phyloP scores from a whole-genome alignment of 1,140 invertebrate species.

The Aplysia californica region DNA sequence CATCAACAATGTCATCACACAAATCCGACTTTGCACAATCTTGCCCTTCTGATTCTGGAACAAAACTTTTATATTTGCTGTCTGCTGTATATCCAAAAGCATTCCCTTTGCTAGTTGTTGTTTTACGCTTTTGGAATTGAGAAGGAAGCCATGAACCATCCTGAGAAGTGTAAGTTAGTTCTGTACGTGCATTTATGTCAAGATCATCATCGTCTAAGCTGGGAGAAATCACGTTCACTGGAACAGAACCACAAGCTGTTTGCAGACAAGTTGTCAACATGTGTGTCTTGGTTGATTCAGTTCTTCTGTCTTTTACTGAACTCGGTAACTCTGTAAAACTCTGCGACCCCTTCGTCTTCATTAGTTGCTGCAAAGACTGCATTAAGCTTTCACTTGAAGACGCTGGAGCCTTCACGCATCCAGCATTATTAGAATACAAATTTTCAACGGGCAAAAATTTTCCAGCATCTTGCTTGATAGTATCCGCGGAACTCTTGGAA shows the following conservation, averaged over 20 bases:
- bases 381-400: too few species aligned
- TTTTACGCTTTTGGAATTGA: background rate
- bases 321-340: background rate
- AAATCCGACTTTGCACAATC: background rate
- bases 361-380: background rate
- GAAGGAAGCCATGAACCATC: background rate
- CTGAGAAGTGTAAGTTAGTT: background rate
- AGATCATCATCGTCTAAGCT: background rate
- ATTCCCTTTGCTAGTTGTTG: background rate
- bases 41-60: background rate
- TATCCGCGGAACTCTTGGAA: too few species aligned
- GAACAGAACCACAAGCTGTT: too few species aligned
- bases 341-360: background rate
- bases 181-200: background rate
- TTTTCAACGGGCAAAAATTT: too few species aligned
- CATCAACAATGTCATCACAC: background rate
- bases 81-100: background rate
- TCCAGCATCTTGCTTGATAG: too few species aligned
- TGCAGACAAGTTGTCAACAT: too few species aligned
- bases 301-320: background rate
- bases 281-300: background rate
- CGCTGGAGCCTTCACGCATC: too few species aligned
- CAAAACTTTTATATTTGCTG: background rate
- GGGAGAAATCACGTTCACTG: background rate
- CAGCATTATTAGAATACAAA: too few species aligned